Evolutionary conservation across 2,797 vertebrate species (phyloP).

Genomic region (Cryptoblepharus egeriae): DNA sequence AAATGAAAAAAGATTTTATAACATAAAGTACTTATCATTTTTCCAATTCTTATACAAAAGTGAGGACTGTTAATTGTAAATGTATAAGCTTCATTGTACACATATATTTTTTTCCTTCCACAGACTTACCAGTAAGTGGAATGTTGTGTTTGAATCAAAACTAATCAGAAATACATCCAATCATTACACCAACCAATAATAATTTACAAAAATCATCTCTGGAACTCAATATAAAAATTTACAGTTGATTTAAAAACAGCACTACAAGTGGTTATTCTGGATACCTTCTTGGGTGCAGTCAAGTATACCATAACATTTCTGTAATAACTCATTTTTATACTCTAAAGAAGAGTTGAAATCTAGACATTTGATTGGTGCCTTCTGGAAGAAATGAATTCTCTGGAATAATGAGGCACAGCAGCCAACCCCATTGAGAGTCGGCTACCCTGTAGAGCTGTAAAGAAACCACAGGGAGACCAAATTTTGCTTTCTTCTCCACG

Average conservation of each 20-base stretch:
- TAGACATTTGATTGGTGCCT: constrained; percentile 52
- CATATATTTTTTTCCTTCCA: neutral
- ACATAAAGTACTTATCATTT: neutral
- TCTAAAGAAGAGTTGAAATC: constrained; percentile 46
- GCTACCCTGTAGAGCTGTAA: constrained; percentile 39
- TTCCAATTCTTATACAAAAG: neutral
- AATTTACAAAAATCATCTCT: constrained; percentile 48
- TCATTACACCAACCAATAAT: constrained; percentile 14
- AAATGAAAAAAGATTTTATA: neutral
- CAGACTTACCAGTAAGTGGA: neutral
- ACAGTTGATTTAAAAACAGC: constrained; percentile 53
- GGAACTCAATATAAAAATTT: constrained; percentile 46
- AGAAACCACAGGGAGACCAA: constrained; percentile 35
- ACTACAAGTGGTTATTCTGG: constrained; percentile 60
- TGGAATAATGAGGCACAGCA: constrained; percentile 51
- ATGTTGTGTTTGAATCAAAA: neutral
- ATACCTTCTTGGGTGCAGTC: neutral
- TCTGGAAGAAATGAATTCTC: constrained; percentile 47
- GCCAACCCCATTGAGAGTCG: constrained; percentile 55
- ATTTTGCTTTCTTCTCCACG: constrained; percentile 39
- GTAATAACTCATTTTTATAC: constrained; percentile 68
- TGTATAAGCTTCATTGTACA: neutral
- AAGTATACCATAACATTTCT: constrained; percentile 58
- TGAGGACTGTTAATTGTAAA: no score
- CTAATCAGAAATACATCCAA: constrained; percentile 43